phyloP scores from a whole-genome alignment of 2,888 invertebrate genomes.

The Resseliella maxima region DNA sequence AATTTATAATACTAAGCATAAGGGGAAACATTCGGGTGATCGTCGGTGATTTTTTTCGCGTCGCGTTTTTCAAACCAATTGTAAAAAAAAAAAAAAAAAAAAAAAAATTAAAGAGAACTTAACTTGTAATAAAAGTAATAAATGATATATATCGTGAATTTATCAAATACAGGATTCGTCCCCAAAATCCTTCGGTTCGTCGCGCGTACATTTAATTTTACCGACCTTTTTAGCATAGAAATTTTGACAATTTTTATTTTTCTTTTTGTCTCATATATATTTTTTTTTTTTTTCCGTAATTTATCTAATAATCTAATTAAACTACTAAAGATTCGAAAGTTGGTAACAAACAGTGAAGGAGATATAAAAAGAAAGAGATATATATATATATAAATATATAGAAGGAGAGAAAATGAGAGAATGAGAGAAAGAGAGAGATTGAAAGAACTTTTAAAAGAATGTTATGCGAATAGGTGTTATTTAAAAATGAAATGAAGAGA shows the following conservation, averaged over 20 bases:
- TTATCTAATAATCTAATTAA: slow-evolving; percentile 52
- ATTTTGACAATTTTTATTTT: slow-evolving; percentile 5
- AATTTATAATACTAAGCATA: slow-evolving; percentile 60
- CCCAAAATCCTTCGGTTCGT: slow-evolving; percentile 63
- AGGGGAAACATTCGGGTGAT: slow-evolving; percentile 63
- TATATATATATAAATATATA: neutral
- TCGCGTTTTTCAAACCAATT: slow-evolving; percentile 61
- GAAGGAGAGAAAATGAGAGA: neutral
- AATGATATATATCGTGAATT: slow-evolving; percentile 3
- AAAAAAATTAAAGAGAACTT: neutral
- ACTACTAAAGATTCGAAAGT: neutral
- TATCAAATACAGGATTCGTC: slow-evolving; percentile 64
- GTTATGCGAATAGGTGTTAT: slow-evolving; percentile 24
- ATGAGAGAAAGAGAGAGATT: neutral
- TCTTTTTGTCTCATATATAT: slow-evolving; percentile 6
- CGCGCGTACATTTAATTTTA: slow-evolving; percentile 60
- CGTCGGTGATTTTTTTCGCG: slow-evolving; percentile 62
- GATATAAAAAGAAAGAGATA: too few species aligned
- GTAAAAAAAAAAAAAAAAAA: slow-evolving; percentile 47
- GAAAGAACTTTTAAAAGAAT: neutral
- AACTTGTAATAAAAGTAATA: neutral
- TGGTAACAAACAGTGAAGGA: neutral
- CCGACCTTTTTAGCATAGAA: slow-evolving; percentile 59
- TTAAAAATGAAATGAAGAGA: too few species aligned
- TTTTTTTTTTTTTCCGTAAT: slow-evolving; percentile 24